phyloP scores from a whole-genome alignment of 2,888 invertebrate genomes.

The Trachelus iudaicus region DNA sequence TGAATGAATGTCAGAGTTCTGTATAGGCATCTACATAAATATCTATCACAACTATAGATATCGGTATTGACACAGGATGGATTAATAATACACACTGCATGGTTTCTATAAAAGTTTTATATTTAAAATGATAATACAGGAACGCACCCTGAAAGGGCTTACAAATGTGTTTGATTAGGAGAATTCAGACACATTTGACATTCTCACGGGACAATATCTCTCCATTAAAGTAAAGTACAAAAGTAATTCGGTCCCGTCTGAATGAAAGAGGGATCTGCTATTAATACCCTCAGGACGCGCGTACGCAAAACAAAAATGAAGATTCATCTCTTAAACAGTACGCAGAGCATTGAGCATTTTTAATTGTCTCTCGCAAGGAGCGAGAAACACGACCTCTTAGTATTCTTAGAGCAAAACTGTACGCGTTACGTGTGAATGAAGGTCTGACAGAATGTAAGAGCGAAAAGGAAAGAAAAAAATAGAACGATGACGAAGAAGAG shows the following conservation, averaged over 20 bases:
- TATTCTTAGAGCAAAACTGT: neutral
- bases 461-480: neutral
- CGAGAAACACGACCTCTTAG: neutral
- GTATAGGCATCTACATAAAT: neutral
- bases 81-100: conserved; percentile 11
- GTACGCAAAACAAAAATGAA: neutral
- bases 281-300: neutral
- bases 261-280: neutral
- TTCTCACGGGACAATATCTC: neutral
- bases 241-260: neutral
- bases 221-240: neutral
- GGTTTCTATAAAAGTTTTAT: conserved; percentile 24
- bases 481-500: neutral
- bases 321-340: conserved; percentile 13
- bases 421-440: neutral
- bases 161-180: conserved; percentile 38
- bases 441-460: neutral
- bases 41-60: neutral
- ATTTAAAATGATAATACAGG: conserved; percentile 44
- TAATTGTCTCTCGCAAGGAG: neutral
- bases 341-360: conserved; percentile 33
- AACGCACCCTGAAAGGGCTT: conserved; percentile 42
- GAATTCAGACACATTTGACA: conserved; percentile 11
- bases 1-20: neutral
- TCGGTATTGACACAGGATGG: neutral